These are phyloP conservation scores for Habrosyne pyritoides DNA, from an alignment of 2,888 invertebrate genomes.

Conservation along the genomic window DNA sequence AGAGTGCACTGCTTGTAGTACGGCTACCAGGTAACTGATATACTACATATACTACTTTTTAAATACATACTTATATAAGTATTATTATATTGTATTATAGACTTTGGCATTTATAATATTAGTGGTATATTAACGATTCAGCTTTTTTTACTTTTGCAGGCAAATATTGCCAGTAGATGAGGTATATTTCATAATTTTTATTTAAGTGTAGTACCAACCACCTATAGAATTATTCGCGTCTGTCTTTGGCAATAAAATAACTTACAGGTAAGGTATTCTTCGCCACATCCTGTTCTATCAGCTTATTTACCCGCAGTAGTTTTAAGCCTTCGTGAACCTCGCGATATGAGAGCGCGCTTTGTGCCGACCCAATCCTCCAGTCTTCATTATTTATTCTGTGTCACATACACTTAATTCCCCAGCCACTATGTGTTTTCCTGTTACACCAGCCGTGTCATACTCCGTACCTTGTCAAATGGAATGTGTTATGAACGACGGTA, in stretches of 20 bases:
- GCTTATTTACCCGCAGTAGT: conserved; percentile 47
- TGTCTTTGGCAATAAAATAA: background rate
- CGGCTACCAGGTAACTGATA: no score
- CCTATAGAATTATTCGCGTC: background rate
- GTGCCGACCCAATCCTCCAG: conserved; percentile 38
- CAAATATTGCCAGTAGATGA: no score
- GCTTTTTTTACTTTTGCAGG: no score
- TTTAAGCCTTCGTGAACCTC: conserved; percentile 43
- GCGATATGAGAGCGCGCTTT: conserved; percentile 47
- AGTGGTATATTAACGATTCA: no score
- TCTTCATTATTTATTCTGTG: conserved; percentile 54
- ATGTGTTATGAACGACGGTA: conserved; percentile 5
- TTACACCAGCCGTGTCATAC: conserved; percentile 16
- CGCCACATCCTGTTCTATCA: conserved; percentile 25
- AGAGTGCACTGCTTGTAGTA: no score
- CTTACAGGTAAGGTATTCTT: background rate
- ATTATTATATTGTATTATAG: no score
- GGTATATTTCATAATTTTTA: no score
- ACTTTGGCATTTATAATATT: no score
- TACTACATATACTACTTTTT: no score
- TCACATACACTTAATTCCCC: conserved; percentile 37
- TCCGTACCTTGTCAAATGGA: background rate
- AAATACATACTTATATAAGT: no score
- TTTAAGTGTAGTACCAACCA: no score
- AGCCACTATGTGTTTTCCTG: conserved; percentile 30